Base-by-base conservation (phyloP, 2,113 vertebrate species). In the Pseudolaguvia tuberculata region DNA sequence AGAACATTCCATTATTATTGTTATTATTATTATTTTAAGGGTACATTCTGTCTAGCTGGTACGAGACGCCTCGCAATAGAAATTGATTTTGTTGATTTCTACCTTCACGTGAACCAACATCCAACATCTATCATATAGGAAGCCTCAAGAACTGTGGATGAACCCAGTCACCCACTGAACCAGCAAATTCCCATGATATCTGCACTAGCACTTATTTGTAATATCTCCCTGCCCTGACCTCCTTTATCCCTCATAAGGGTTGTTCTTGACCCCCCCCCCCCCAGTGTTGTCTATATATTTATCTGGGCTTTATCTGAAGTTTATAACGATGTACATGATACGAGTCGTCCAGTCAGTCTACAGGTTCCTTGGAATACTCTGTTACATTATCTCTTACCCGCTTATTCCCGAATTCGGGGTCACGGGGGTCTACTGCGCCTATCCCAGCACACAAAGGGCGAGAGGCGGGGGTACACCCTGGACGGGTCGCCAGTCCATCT, bases 11-110 rank as follows among this genome's bases (percentile, higher is more conserved):
- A 42, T 57, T 71, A 57, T 39, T 56, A 25, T 51, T 27, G 18
- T 27, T 50, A 21, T 18, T 47, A 57, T 15, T 56, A 56, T 51
- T 48, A 27, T 48, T 50, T 27, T 57, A 58, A 56, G 21, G 57
- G 51, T 56, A 4, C 21, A 31, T 65, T 45, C 45, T 48, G 53
- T 57, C 52, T 35, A 57, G 53, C 68, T 56, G 53, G 15, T 71
- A 12, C 14, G 53, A 55, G 53, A 71, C 4, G 21, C n/a, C 51
- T 35, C 17, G 68, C 20, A 21, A n/a, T 5, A 4, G 13, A 31
- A 70, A 70, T 15, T 13, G 27, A 6, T 65, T 42, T 42, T 39
- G 20, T 8, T 45, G 21, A 2, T 7, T 5, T 13, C 15, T 5
- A 6, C n/a, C 23, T 70, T 52, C 14, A 42, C 51, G 23, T 15